phyloP scores from a whole-genome alignment of 2,113 vertebrate genomes.

The Deroptyus accipitrinus region DNA sequence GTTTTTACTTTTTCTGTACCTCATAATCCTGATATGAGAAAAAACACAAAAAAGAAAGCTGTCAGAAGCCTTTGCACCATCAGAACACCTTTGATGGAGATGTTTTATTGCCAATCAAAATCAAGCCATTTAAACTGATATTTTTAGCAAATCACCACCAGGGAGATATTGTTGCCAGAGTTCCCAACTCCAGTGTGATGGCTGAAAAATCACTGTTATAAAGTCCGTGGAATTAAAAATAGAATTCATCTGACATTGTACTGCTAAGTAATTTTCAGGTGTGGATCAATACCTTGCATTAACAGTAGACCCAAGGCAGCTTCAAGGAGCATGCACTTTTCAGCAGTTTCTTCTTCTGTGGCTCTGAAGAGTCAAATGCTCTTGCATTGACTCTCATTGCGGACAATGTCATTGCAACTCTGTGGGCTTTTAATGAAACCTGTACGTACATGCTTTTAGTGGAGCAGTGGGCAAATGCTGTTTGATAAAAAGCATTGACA shows the following conservation, averaged over 20 bases:
- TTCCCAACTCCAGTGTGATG: neutral
- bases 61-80: neutral
- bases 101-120: neutral
- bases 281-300: slow-evolving; percentile 10
- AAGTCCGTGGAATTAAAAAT: neutral
- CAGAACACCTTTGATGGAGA: neutral
- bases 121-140: neutral
- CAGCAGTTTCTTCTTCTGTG: neutral
- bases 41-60: neutral
- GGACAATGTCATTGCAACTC: neutral
- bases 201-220: neutral
- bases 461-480: neutral
- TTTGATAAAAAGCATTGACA: neutral
- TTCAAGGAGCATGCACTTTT: neutral
- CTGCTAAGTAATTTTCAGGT: neutral
- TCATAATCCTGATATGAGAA: neutral
- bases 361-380: neutral
- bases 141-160: neutral
- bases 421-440: neutral
- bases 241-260: neutral
- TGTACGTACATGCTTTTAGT: neutral
- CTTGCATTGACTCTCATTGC: no score
- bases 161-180: neutral
- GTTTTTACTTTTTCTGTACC: neutral
- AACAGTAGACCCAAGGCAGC: neutral